Percentiles rank a stretch among this genome's conserved stretches.
Evolutionary conservation across 1,140 invertebrate species (phyloP).

Genomic region (Plectus sambesii): DNA sequence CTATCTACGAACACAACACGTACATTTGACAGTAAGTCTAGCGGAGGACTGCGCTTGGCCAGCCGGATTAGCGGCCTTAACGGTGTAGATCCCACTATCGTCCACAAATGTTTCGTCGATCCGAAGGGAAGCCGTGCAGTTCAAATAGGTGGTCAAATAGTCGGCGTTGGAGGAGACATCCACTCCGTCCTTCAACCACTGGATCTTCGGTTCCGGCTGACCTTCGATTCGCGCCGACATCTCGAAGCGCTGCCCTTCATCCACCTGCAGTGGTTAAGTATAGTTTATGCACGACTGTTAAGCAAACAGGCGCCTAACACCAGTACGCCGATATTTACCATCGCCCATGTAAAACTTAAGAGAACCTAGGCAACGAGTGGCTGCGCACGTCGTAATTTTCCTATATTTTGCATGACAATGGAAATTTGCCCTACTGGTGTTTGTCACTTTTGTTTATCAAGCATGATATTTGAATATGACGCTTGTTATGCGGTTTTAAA

Average conservation of each 20-base stretch:
- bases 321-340: too few relatives aligned
- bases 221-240: conserved; percentile 57
- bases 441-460: too few relatives aligned
- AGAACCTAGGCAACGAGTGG: too few relatives aligned
- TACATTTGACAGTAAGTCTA: conserved; percentile 62
- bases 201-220: conserved; percentile 59
- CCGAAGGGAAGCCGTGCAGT: conserved; percentile 55
- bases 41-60: conserved; percentile 63
- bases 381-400: too few relatives aligned
- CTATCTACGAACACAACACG: too few relatives aligned
- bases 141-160: conserved; percentile 54
- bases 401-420: too few relatives aligned
- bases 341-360: too few relatives aligned
- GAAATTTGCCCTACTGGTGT: too few relatives aligned
- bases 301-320: too few relatives aligned
- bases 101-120: conserved; percentile 70
- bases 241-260: conserved; percentile 32
- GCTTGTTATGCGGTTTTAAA: conserved; percentile 16
- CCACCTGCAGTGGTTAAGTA: conserved; percentile 8
- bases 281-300: too few relatives aligned
- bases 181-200: conserved; percentile 76
- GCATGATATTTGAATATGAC: conserved; percentile 16
- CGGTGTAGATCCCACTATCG: conserved; percentile 66
- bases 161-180: conserved; percentile 59
- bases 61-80: conserved; percentile 58